Base-by-base conservation (phyloP, 1,140 invertebrate genomes). In the Drosophila pandora region DNA sequence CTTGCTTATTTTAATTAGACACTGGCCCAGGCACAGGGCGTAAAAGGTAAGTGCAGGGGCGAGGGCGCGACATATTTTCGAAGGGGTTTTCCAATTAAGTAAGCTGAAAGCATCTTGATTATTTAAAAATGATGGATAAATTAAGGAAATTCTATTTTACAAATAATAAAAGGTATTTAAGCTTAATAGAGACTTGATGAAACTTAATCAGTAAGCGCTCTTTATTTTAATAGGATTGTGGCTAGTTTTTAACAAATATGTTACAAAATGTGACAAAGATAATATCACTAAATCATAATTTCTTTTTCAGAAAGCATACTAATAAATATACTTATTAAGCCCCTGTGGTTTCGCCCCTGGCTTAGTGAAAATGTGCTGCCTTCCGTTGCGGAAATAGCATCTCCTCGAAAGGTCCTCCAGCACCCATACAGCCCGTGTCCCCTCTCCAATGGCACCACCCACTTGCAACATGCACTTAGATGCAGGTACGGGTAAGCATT, bases 381-480 rank as follows among this genome's bases (percentile, higher is more conserved):
- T 78, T 78, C 74, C 78, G 78, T 59, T 71, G 74, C 78, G 82
- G 82, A 85, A 85, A 85, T 85, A 85, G 82, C 83, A 87, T 75
- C 78, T 87, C 67, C 82, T 85, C 71, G 74, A 87, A 74, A 37
- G 58, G 39, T 63, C 69, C 52, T 58, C 30, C 30, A 43, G 56
- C 21, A 41, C 21, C 39, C 41, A 22, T 22, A 57, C 28, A 5
- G 10, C 56, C 6, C 55, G 7, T 10, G 21, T 41, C 17, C 2
- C 56, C 10, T 13, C n/a, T 9, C 37, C 47, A 43, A 1, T 25
- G 21, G 49, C 28, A 43, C 28, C 69, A 30, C 57, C 39, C 47
- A 13, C 43, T 30, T 22, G 41, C 56, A 70, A 54, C 55, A 34
- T 78, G 69, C 71, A 77, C 82, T 87, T 82, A 74, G 55, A 67